These are phyloP conservation scores for Ephialtes manifestator DNA, from an alignment of 2,888 invertebrate species.

Conservation along the genomic window DNA sequence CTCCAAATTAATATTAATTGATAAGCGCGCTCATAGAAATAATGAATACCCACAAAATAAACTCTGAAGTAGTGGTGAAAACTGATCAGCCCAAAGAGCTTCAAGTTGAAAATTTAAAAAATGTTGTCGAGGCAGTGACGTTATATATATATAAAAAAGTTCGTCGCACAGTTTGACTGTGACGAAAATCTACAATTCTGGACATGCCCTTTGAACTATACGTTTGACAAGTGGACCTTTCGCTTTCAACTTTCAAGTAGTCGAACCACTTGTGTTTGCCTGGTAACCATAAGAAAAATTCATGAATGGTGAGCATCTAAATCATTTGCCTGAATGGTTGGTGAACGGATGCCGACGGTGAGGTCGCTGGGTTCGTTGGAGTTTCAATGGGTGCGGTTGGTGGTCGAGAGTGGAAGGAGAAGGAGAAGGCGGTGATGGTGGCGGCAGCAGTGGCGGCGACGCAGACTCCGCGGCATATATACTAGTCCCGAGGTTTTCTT, in stretches of 20 bases:
- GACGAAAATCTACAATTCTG: constrained; percentile 11
- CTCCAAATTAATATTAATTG: too few species aligned
- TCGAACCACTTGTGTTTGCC: constrained; percentile 28
- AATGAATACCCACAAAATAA: background rate
- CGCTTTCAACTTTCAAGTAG: constrained; percentile 32
- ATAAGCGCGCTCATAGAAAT: background rate
- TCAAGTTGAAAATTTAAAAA: constrained; percentile 23
- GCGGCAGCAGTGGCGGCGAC: constrained; percentile 63
- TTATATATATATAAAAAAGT: background rate
- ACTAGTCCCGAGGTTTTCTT: constrained; percentile 77
- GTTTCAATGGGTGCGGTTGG: constrained; percentile 32
- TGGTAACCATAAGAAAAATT: constrained; percentile 78
- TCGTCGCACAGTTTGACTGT: constrained; percentile 19
- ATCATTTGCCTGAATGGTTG: constrained; percentile 78
- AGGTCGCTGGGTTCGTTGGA: constrained; percentile 30
- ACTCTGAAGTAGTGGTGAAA: background rate
- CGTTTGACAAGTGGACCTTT: constrained; percentile 39
- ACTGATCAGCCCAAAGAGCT: background rate
- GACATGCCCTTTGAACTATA: background rate
- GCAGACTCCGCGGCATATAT: constrained; percentile 13
- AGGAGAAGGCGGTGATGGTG: constrained; percentile 33
- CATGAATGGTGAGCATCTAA: constrained; percentile 77
- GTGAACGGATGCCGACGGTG: constrained; percentile 41
- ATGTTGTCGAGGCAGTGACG: background rate
- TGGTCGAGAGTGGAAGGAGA: constrained; percentile 14